Evolutionary conservation across 2,888 invertebrate genomes (phyloP).

Genomic region (Germaria angustata): DNA sequence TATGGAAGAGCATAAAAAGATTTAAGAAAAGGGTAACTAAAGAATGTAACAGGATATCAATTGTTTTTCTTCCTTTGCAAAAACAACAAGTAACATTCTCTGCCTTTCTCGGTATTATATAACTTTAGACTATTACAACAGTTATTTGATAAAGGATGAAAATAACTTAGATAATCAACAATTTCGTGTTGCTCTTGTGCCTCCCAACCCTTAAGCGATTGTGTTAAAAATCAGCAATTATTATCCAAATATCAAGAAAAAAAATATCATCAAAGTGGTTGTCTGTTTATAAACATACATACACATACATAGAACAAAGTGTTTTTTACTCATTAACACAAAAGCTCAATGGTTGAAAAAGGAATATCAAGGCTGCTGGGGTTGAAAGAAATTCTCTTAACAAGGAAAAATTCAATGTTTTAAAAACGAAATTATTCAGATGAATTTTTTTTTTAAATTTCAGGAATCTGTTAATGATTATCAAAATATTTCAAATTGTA

Average conservation of each 20-base stretch:
- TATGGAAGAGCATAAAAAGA: not conserved
- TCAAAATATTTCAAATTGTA: not conserved
- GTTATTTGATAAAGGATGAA: constrained; percentile 33
- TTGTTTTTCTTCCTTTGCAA: constrained; percentile 22
- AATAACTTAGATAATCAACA: not conserved
- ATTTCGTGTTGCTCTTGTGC: not conserved
- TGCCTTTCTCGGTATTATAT: not conserved
- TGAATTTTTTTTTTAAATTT: not conserved
- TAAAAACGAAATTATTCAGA: constrained; percentile 10
- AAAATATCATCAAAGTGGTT: constrained; percentile 3
- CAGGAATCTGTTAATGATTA: not conserved
- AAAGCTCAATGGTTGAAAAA: constrained; percentile 5
- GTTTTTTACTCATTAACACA: constrained; percentile 47
- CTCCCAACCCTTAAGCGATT: constrained; percentile 22
- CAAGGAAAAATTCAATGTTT: not conserved
- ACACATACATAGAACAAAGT: constrained; percentile 1
- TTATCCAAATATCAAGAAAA: constrained; percentile 23
- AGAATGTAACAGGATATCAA: constrained; percentile 55
- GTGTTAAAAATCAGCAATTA: constrained; percentile 60
- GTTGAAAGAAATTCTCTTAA: not conserved
- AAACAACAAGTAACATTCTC: not conserved
- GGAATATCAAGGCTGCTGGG: not conserved
- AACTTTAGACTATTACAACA: constrained; percentile 1
- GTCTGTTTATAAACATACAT: not conserved
- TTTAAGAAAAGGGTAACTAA: constrained; percentile 7